phyloP scores from a whole-genome alignment of 2,113 vertebrate genomes.

The Herpailurus yagouaroundi region DNA sequence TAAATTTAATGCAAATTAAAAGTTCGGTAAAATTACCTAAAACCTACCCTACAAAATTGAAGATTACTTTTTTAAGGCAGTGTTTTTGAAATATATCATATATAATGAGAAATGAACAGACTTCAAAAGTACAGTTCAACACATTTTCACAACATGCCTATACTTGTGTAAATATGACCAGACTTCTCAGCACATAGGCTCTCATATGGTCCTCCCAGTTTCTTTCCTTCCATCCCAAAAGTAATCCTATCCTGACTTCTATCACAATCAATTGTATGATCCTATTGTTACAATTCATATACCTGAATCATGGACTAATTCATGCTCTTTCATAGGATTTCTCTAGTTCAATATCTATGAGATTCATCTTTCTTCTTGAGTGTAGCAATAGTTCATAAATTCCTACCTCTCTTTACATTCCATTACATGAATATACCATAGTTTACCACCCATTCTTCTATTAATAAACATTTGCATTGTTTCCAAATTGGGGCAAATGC shows the following conservation, averaged over 20 bases:
- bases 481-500: not conserved
- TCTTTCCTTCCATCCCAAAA: not conserved
- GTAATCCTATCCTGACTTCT: not conserved
- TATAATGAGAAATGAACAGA: not conserved
- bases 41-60: not conserved
- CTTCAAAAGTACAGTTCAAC: not conserved
- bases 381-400: not conserved
- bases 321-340: not conserved
- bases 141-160: not conserved
- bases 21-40: not conserved
- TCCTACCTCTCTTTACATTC: not conserved
- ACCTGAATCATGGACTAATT: not conserved
- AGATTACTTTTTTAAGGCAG: not conserved
- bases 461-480: not conserved
- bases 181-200: not conserved
- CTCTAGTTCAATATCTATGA: not conserved
- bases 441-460: not conserved
- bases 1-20: not conserved
- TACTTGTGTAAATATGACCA: not conserved
- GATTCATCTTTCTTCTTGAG: not conserved
- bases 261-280: not conserved
- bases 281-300: not conserved
- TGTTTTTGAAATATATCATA: not conserved
- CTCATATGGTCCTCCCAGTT: accelerated
- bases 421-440: not conserved